A percentile compares a stretch with the other conserved stretches of the same genome.
These are phyloP conservation scores for Pedicia rivosa DNA, from an alignment of 2,888 invertebrate genomes.

Conservation along the genomic window DNA sequence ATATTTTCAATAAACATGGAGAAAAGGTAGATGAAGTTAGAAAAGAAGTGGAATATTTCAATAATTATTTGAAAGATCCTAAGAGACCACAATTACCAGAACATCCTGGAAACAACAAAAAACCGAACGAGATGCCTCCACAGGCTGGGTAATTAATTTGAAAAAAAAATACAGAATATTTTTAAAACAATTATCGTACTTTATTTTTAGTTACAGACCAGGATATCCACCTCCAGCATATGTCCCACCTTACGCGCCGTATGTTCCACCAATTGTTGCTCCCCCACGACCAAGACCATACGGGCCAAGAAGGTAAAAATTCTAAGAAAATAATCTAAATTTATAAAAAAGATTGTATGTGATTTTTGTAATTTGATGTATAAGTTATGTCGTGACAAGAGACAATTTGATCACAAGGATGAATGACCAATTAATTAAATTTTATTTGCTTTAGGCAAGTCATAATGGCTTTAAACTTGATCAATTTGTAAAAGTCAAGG, in stretches of 20 bases:
- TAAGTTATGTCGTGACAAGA: too few species aligned
- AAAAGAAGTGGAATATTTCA: constrained; percentile 94
- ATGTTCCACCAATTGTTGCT: constrained; percentile 33
- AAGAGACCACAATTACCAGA: constrained; percentile 90
- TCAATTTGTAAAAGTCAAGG: too few species aligned
- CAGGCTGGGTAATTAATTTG: background rate
- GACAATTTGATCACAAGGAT: too few species aligned
- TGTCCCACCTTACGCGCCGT: constrained; percentile 32
- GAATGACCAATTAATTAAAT: too few species aligned
- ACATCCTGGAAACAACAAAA: constrained; percentile 46
- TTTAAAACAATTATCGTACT: background rate
- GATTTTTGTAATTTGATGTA: too few species aligned
- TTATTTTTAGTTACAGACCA: constrained; percentile 14
- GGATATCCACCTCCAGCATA: constrained; percentile 23
- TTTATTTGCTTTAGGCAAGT: too few species aligned
- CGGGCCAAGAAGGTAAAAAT: constrained; percentile 29
- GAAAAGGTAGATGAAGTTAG: constrained; percentile 96
- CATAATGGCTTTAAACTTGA: too few species aligned
- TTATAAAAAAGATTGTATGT: constrained; percentile 1
- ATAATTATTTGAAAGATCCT: constrained; percentile 87
- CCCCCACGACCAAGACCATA: constrained; percentile 35
- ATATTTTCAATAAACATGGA: constrained; percentile 92
- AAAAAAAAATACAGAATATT: background rate
- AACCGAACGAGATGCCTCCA: constrained; percentile 17
- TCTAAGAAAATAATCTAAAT: constrained; percentile 5